Evolutionary conservation across 2,888 invertebrate species (phyloP), one percentile per base, ranked within the genome.

Genomic region (Scaptomyza reducta): DNA sequence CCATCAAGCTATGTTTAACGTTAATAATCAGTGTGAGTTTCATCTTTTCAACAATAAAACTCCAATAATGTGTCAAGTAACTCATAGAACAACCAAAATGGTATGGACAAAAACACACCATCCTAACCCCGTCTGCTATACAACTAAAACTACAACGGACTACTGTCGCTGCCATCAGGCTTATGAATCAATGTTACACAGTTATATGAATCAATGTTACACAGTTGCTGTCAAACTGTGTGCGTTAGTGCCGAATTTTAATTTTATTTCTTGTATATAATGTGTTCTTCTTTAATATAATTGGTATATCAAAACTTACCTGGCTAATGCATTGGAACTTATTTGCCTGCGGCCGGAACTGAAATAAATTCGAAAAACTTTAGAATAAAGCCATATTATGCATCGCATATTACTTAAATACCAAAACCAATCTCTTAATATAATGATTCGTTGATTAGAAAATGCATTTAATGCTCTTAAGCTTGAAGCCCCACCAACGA

Each of bases 251-350:
- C 33, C 7, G 10, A 53, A 47, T 35, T 46, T 35, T 4, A 27
- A 45, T 18, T 14, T n/a, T 25, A 18, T 27, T 7, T 16, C 13
- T 14, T 3, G 1, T 3, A 14, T 10, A 14, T 40, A 7, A 27
- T 13, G 29, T 40, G 6, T 22, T 14, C 11, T 25, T 14, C 14
- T 38, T 5, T 9, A 3, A 11, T 35, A n/a, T 22, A 16, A 35
- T n/a, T 29, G 16, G 35, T 9, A 11, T n/a, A 5, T 25, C 10
- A 31, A 13, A 42, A 90, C 92, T 93, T 93, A 96, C 96, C 96
- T 96, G 88, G 96, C 96, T 94, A 96, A 93, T 90, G 96, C 96
- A 94, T 96, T 96, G 90, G 96, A 95, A 90, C 96, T 95, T 82
- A 96, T 93, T 92, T 96, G 95, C 90, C 96, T 94, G 92, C 96